These are phyloP conservation scores for Melieria crassipennis DNA, from an alignment of 2,888 invertebrate species.

Conservation along the genomic window DNA sequence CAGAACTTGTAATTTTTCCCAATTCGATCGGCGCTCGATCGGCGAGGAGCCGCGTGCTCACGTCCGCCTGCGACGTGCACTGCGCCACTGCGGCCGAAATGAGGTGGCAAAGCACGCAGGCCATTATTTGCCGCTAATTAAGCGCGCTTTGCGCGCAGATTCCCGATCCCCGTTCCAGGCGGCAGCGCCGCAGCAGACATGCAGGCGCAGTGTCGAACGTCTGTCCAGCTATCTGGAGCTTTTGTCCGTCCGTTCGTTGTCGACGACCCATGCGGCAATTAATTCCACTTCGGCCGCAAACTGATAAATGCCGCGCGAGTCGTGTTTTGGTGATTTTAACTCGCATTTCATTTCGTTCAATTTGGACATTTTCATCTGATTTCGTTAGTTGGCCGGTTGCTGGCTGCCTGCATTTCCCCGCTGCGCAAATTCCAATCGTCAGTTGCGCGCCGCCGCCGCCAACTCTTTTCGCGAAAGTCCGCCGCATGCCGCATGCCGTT, in stretches of 20 bases:
- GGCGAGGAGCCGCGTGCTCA: slow-evolving; percentile 46
- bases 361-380: slow-evolving; percentile 45
- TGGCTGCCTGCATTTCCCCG: too few relatives aligned
- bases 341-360: slow-evolving; percentile 40
- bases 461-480: too few relatives aligned
- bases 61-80: slow-evolving; percentile 8
- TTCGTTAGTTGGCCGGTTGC: slow-evolving; percentile 13
- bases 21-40: slow-evolving; percentile 36
- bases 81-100: slow-evolving; percentile 26
- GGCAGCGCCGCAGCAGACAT: slow-evolving; percentile 21
- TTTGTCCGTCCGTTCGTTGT: slow-evolving; percentile 9
- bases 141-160: slow-evolving; percentile 49
- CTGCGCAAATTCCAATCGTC: too few relatives aligned
- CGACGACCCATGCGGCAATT: slow-evolving; percentile 40
- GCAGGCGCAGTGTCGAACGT: background rate
- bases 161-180: slow-evolving; percentile 2
- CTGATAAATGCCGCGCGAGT: slow-evolving; percentile 42
- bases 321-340: slow-evolving; percentile 42
- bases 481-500: too few relatives aligned
- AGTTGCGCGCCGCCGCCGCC: too few relatives aligned
- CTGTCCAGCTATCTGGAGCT: background rate
- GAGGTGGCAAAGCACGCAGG: slow-evolving; percentile 47
- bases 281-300: slow-evolving; percentile 38
- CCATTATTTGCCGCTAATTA: slow-evolving; percentile 61
- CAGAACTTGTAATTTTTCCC: background rate